Conservation (phyloP, 2,113 vertebrate genomes). For the Talpa occidentalis region DNA sequence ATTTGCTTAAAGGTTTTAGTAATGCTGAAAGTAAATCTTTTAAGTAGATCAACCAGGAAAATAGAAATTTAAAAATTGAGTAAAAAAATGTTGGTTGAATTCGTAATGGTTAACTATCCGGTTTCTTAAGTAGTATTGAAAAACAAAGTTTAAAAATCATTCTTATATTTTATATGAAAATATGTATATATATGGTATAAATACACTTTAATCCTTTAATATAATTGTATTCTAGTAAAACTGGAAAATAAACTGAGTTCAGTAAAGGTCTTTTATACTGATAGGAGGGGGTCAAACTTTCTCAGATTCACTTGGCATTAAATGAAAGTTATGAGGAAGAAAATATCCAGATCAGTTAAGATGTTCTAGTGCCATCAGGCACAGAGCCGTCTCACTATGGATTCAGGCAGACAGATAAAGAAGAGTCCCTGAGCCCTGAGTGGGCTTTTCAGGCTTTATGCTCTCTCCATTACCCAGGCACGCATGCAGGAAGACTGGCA, state of each 20-base stretch:
- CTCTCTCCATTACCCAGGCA: too few relatives aligned
- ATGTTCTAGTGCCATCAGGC: too few relatives aligned
- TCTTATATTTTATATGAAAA: neutral
- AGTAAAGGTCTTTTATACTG: neutral
- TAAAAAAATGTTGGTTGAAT: conserved; percentile 34
- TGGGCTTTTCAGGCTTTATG: too few relatives aligned
- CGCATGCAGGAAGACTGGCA: too few relatives aligned
- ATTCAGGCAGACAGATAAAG: too few relatives aligned
- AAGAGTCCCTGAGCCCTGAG: too few relatives aligned
- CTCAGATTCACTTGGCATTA: neutral
- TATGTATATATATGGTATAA: neutral
- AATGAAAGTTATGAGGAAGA: conserved; percentile 33
- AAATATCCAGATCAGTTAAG: neutral
- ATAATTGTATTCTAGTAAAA: neutral
- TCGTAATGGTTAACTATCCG: conserved; percentile 10
- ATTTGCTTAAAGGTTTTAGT: neutral
- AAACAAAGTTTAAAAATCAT: conserved; percentile 33
- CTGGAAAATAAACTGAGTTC: conserved; percentile 2
- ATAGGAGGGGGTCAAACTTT: neutral
- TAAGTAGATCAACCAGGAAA: conserved; percentile 49
- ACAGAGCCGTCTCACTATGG: too few relatives aligned
- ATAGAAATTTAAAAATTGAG: conserved; percentile 50
- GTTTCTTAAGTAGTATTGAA: conserved; percentile 55
- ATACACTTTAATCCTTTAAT: conserved; percentile 42
- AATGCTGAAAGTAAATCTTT: conserved; percentile 48